Base-by-base conservation (phyloP, 1,140 invertebrate genomes). In the Dendrolimus kikuchii region DNA sequence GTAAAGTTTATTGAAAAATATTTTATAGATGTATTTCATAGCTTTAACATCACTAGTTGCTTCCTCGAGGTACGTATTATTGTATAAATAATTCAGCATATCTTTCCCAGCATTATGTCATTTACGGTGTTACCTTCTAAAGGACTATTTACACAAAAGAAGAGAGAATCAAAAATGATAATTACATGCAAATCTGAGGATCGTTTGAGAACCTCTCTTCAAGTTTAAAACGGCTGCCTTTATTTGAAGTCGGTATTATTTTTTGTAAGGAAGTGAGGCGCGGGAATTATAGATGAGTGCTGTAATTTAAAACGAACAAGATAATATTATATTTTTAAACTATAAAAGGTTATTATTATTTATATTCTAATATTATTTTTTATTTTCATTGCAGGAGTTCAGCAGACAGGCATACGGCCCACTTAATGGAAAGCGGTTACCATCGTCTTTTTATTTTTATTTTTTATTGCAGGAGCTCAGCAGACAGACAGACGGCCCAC, bases 111-210 rank as follows among this genome's bases (percentile, higher is more conserved):
- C 71, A 82, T 86, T 86, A 84, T 86, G 81, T 86, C 77, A 86
- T 86, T 86, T 86, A 80, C 80, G 65, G 71, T 67, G 71, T 78
- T 86, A 78, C 81, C 75, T 80, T 81, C 75, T 71, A 77, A 71
- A 73, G 59, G 71, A 81, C 77, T 82, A 78, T 82, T 83, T 82
- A 78, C 76, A 83, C 80, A 86, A 83, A 83, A 83, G 80, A 82
- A 85, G 70, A 81, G 70, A 66, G 77, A 86, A 86, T 86, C 82
- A 86, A 86, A 86, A 86, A 86, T 86, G 79, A 82, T 86, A 86
- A 86, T 86, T 74, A 74, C 59, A 86, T 86, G 82, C 76, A 84
- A 86, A 86, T 84, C 81, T 74, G 58, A 64, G 73, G 76, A 71
- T 77, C 74, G 62, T 68, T 69, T 62, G 66, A 68, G 64, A 46